Conservation (phyloP, 2,797 vertebrate species). For the Pangasius macronema region DNA sequence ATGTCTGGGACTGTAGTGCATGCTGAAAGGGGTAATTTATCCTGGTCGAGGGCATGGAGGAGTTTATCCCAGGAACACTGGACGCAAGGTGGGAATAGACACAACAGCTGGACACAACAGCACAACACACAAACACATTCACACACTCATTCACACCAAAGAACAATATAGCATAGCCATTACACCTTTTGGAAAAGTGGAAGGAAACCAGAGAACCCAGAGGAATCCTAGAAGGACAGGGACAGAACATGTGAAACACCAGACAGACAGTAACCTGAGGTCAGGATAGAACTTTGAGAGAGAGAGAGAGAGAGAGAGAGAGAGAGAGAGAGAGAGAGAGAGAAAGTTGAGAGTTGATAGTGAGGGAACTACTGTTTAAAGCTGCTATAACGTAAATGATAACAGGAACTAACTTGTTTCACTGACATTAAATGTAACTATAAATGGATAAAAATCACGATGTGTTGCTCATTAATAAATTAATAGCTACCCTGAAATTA, state of each 20-base stretch:
- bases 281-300: neutral
- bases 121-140: neutral
- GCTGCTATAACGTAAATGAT: neutral
- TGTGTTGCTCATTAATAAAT: neutral
- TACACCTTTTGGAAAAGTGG: neutral
- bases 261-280: neutral
- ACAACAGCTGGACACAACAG: neutral
- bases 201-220: neutral
- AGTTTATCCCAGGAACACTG: neutral
- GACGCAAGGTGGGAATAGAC: neutral
- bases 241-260: neutral
- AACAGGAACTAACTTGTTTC: neutral
- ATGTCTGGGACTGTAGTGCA: neutral
- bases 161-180: neutral
- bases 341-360: neutral
- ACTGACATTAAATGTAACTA: neutral
- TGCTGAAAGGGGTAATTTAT: neutral
- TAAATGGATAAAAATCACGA: neutral
- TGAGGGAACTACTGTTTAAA: neutral
- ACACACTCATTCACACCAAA: neutral
- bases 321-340: neutral
- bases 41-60: neutral
- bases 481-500: neutral
- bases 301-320: neutral
- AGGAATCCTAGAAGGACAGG: neutral